phyloP scores from a whole-genome alignment of 2,888 invertebrate species.

The Leptogaster cylindrica region DNA sequence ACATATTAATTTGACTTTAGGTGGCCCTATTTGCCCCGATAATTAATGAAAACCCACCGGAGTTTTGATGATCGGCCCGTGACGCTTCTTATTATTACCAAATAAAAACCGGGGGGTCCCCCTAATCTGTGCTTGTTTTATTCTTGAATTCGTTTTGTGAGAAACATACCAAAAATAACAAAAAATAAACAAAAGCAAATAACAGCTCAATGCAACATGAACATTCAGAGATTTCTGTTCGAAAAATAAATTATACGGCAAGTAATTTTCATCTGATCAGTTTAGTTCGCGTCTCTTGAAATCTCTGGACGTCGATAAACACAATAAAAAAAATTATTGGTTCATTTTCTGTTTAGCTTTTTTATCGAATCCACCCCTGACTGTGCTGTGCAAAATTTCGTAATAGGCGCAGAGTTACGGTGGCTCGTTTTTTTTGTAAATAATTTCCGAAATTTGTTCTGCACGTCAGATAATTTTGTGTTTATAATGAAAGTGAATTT shows the following conservation, averaged over 20 bases:
- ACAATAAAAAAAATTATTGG: not conserved
- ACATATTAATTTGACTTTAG: conserved; percentile 1
- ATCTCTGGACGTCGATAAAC: not conserved
- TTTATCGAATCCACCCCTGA: not conserved
- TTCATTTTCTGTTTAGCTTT: not conserved
- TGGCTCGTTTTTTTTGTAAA: not conserved
- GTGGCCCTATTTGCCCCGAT: not conserved
- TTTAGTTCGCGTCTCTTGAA: not conserved
- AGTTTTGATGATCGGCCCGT: not conserved
- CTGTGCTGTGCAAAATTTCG: conserved; percentile 6
- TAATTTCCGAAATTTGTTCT: not conserved
- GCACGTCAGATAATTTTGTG: not conserved
- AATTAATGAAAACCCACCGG: not conserved
- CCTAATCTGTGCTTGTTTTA: not conserved
- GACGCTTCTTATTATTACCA: conserved; percentile 1
- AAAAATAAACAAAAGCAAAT: no score
- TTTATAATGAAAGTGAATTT: not conserved
- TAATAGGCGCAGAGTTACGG: not conserved
- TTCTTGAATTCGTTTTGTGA: not conserved
- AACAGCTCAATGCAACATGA: not conserved
- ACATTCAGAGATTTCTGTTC: not conserved
- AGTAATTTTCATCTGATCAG: not conserved
- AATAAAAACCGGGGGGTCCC: not conserved
- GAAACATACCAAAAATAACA: not conserved
- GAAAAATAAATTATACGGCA: not conserved